These are phyloP conservation scores for Ciconia boyciana DNA, from an alignment of 2,113 vertebrate species.

Conservation along the genomic window DNA sequence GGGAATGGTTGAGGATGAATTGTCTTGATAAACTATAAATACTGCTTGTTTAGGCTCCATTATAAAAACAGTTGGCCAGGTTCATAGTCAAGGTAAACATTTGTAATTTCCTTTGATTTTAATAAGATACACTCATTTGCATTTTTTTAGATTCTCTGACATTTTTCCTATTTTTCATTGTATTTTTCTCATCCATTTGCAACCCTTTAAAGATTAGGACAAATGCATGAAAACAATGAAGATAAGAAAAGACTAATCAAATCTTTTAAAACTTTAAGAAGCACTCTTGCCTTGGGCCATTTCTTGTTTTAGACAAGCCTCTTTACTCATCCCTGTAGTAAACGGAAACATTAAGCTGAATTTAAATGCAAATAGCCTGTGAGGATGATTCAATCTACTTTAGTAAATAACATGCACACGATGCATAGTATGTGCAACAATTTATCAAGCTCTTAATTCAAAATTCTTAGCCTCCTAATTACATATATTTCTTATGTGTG, in stretches of 20 bases:
- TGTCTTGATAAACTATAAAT: not conserved
- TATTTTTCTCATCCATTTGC: not conserved
- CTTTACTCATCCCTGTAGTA: not conserved
- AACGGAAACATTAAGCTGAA: not conserved
- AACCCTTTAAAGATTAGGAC: not conserved
- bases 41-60: not conserved
- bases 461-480: not conserved
- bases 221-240: not conserved
- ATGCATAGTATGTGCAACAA: not conserved
- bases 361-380: not conserved
- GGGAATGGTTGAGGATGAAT: not conserved
- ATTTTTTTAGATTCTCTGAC: not conserved
- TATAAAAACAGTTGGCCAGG: not conserved
- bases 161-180: not conserved
- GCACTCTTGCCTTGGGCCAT: not conserved
- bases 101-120: not conserved
- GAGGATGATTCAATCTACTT: not conserved
- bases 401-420: not conserved
- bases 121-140: not conserved
- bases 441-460: not conserved
- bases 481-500: not conserved
- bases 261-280: not conserved
- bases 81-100: not conserved
- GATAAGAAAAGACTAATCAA: not conserved
- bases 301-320: not conserved